Evolutionary conservation across 2,113 vertebrate species (phyloP).

Genomic region (Bujurquina vittata): DNA sequence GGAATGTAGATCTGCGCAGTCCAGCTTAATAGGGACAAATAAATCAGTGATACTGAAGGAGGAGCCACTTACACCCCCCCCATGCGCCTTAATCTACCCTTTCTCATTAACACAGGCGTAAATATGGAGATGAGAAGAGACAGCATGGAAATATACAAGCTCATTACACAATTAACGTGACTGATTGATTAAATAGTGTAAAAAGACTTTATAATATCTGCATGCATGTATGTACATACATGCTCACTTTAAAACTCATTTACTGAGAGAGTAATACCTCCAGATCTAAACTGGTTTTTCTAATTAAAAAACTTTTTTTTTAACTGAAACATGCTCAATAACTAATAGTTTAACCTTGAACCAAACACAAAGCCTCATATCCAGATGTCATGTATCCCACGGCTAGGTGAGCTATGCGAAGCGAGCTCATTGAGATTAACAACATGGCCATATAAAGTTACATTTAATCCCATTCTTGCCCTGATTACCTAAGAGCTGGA

Average conservation of each 20-base stretch:
- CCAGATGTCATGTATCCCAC: conserved; percentile 33
- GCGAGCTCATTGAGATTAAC: conserved; percentile 44
- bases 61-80: conserved; percentile 23
- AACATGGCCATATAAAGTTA: conserved; percentile 46
- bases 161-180: conserved; percentile 76
- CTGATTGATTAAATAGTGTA: conserved; percentile 73
- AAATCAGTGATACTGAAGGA: conserved; percentile 65
- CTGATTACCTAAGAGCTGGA: conserved; percentile 66
- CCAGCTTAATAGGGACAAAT: conserved; percentile 59
- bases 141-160: conserved; percentile 73
- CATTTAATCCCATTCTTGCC: conserved; percentile 60
- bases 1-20: conserved; percentile 39
- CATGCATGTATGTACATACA: conserved; percentile 19
- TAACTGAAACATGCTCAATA: neutral
- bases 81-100: conserved; percentile 59
- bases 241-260: conserved; percentile 41
- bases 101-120: conserved; percentile 65
- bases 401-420: conserved; percentile 28
- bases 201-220: conserved; percentile 57
- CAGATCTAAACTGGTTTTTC: neutral
- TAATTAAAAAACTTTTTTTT: neutral
- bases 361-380: conserved; percentile 17
- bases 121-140: conserved; percentile 77
- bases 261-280: conserved; percentile 14
- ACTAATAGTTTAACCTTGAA: conserved; percentile 43